These are phyloP conservation scores for Xerus inauris DNA, from an alignment of 2,113 vertebrate species.

Conservation along the genomic window DNA sequence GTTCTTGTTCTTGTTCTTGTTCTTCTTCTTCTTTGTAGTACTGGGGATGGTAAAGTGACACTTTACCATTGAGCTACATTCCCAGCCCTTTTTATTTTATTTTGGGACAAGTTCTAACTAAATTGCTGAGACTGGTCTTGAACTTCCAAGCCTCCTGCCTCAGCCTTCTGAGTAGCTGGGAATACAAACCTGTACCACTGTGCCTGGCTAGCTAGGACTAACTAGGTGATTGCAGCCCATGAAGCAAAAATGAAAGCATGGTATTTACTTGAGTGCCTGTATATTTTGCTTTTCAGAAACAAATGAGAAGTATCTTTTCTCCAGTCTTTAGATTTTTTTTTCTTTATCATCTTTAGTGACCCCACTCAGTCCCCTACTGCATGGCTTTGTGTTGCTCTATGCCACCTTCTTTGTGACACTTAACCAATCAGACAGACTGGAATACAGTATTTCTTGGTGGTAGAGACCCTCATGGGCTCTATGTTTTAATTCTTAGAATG, in stretches of 20 bases:
- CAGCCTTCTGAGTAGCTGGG: too few relatives aligned
- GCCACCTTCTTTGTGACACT: neutral
- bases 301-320: neutral
- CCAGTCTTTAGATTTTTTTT: neutral
- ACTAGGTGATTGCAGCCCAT: neutral
- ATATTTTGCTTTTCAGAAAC: neutral
- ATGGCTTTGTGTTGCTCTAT: neutral
- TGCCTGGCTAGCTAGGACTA: neutral
- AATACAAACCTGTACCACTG: too few relatives aligned
- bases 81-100: too few relatives aligned
- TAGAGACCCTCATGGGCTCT: neutral
- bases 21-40: too few relatives aligned
- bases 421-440: neutral
- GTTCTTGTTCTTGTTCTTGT: neutral
- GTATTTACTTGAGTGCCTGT: neutral
- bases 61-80: too few relatives aligned
- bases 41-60: too few relatives aligned
- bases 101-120: too few relatives aligned
- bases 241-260: neutral
- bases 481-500: neutral
- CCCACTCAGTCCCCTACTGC: neutral
- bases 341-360: neutral
- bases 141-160: too few relatives aligned
- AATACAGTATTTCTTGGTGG: neutral
- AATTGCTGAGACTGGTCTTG: too few relatives aligned